Evolutionary conservation across 2,888 invertebrate genomes (phyloP).

Genomic region (Megaustenia siamemsis): DNA sequence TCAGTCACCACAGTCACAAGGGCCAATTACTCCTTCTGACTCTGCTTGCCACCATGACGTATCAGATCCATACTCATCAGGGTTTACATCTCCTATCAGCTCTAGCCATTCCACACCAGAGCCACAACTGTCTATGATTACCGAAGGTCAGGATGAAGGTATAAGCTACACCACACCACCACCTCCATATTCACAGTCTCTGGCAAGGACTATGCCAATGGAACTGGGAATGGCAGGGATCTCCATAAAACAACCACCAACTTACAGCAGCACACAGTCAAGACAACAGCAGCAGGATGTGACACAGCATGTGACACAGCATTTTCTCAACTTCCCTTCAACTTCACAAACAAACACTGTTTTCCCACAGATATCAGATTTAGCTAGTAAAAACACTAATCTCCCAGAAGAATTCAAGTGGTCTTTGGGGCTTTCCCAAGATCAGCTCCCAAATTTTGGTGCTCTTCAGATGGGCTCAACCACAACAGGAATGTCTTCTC

Average conservation of each 20-base stretch:
- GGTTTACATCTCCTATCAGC: slow-evolving; percentile 68
- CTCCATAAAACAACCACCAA: slow-evolving; percentile 84
- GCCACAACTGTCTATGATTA: slow-evolving; percentile 64
- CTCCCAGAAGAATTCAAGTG: slow-evolving; percentile 57
- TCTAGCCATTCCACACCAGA: slow-evolving; percentile 71
- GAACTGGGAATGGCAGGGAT: slow-evolving; percentile 78
- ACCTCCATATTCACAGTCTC: slow-evolving; percentile 69
- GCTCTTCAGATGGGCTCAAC: slow-evolving; percentile 66
- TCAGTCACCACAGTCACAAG: slow-evolving; percentile 66
- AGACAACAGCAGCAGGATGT: slow-evolving; percentile 53
- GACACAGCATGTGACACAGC: slow-evolving; percentile 50
- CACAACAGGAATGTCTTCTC: slow-evolving; percentile 51
- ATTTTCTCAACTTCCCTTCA: slow-evolving; percentile 56
- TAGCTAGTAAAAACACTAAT: slow-evolving; percentile 52
- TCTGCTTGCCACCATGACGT: slow-evolving; percentile 56
- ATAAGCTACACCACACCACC: slow-evolving; percentile 63
- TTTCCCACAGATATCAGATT: slow-evolving; percentile 57
- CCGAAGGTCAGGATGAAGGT: slow-evolving; percentile 61
- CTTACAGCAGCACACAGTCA: slow-evolving; percentile 82
- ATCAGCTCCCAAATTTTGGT: slow-evolving; percentile 73
- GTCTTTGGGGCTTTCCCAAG: slow-evolving; percentile 56
- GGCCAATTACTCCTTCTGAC: slow-evolving; percentile 57
- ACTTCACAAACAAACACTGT: slow-evolving; percentile 53
- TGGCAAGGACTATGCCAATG: slow-evolving; percentile 60
- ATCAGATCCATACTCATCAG: slow-evolving; percentile 67